These are phyloP conservation scores for Manacus vitellinus DNA, from an alignment of 2,113 vertebrate species.

Conservation along the genomic window DNA sequence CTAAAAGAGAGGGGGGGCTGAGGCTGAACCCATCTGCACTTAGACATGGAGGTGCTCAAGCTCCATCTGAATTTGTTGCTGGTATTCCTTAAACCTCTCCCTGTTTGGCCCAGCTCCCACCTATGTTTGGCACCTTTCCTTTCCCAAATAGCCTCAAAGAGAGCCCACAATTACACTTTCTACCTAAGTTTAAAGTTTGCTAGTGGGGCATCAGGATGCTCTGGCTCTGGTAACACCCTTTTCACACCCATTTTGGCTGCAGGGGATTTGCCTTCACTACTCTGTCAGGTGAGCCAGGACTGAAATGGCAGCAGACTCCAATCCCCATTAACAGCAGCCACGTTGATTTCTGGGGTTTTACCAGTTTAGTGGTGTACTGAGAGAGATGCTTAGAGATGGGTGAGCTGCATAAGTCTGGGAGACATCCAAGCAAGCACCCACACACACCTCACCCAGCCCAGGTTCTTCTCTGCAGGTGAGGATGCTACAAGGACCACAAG, in stretches of 20 bases:
- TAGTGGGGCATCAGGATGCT: not conserved
- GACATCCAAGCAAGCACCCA: rapidly evolving
- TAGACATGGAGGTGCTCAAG: not conserved
- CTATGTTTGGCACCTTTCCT: not conserved
- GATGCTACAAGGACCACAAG: rapidly evolving
- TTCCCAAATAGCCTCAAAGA: not conserved
- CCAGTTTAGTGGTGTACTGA: rapidly evolving
- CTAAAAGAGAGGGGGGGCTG: not conserved
- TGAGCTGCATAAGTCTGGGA: rapidly evolving
- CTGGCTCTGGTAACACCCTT: too few species aligned
- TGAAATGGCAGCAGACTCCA: rapidly evolving
- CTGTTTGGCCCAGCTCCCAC: not conserved
- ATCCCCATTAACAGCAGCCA: rapidly evolving
- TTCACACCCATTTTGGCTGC: not conserved
- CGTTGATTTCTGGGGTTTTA: rapidly evolving
- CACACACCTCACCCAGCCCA: not conserved
- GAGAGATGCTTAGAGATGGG: not conserved
- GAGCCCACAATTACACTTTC: not conserved
- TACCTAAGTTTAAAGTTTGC: not conserved
- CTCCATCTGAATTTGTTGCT: not conserved
- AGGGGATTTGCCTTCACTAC: not conserved
- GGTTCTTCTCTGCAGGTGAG: not conserved
- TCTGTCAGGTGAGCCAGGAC: too few species aligned
- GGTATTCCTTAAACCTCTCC: not conserved
- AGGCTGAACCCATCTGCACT: not conserved